A percentile compares a stretch with the other conserved stretches of the same genome.
Conservation (phyloP, 2,113 vertebrate genomes). For the Vulpes ferrilata region DNA sequence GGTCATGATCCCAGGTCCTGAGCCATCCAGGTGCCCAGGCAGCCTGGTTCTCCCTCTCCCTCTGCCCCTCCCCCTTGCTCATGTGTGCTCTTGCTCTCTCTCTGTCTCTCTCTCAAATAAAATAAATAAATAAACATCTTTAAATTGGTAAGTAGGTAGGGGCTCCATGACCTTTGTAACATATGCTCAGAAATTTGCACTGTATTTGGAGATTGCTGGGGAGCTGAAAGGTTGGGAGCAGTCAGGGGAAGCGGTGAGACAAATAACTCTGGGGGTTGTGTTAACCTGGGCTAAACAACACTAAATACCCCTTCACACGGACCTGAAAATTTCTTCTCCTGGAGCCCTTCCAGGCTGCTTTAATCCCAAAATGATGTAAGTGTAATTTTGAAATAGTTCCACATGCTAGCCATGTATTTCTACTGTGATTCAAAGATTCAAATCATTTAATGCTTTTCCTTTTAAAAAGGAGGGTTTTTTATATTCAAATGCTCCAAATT, state of each 20-base stretch:
- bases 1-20: neutral
- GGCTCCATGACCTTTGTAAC: neutral
- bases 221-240: neutral
- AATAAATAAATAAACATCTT: too few species aligned
- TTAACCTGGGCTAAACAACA: neutral
- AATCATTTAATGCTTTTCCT: conserved; percentile 55
- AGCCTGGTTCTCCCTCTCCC: neutral
- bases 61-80: neutral
- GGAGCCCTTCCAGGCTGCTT: neutral
- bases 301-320: neutral
- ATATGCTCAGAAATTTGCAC: neutral
- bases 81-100: neutral
- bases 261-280: neutral
- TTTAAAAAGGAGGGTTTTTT: conserved; percentile 10
- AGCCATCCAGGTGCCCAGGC: neutral
- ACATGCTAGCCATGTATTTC: neutral
- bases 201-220: neutral
- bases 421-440: conserved; percentile 9
- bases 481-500: conserved; percentile 11
- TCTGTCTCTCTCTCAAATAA: neutral
- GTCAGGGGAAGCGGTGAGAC: neutral
- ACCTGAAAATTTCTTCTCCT: neutral
- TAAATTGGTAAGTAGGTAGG: neutral
- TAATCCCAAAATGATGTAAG: conserved; percentile 37
- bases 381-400: conserved; percentile 31